A percentile compares a stretch with the other conserved stretches of the same genome.
Conservation (phyloP, 2,797 vertebrate species). For the Danio tinwini region DNA sequence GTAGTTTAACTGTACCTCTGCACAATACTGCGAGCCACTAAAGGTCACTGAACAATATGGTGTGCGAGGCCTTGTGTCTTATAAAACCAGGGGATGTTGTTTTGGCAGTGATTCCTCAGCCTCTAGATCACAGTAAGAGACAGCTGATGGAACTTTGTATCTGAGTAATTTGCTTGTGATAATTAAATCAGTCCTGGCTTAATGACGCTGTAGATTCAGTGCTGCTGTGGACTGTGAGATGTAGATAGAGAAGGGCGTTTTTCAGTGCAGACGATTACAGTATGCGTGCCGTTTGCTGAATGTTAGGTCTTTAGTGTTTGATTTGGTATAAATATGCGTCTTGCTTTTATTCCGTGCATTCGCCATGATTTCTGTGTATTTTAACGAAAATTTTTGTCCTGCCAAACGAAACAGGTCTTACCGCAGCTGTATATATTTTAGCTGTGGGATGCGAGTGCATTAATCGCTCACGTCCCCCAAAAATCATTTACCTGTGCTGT, state of each 20-base stretch:
- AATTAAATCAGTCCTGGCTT: conserved; percentile 37
- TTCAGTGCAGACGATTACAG: conserved; percentile 1
- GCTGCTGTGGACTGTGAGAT: not conserved
- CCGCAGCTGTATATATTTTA: too few species aligned
- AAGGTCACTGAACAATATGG: conserved; percentile 56
- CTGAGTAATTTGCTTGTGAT: conserved; percentile 29
- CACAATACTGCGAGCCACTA: conserved; percentile 51
- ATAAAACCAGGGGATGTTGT: conserved; percentile 38
- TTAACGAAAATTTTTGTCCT: too few species aligned
- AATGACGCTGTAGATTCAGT: not conserved
- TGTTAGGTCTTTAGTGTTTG: not conserved
- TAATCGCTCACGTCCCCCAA: too few species aligned
- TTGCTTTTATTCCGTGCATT: not conserved
- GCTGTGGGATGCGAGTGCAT: too few species aligned
- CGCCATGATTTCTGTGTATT: too few species aligned
- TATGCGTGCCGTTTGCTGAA: not conserved
- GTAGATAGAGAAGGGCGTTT: not conserved
- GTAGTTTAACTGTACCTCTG: conserved; percentile 48
- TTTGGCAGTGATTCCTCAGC: not conserved
- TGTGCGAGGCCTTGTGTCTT: conserved; percentile 6
- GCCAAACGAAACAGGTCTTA: too few species aligned
- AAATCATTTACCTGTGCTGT: too few species aligned
- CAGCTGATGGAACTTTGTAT: conserved; percentile 1
- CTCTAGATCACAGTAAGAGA: conserved; percentile 15
- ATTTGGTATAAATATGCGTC: not conserved